Evolutionary conservation across 1,140 invertebrate species (phyloP).

Genomic region (Listronotus oregonensis): DNA sequence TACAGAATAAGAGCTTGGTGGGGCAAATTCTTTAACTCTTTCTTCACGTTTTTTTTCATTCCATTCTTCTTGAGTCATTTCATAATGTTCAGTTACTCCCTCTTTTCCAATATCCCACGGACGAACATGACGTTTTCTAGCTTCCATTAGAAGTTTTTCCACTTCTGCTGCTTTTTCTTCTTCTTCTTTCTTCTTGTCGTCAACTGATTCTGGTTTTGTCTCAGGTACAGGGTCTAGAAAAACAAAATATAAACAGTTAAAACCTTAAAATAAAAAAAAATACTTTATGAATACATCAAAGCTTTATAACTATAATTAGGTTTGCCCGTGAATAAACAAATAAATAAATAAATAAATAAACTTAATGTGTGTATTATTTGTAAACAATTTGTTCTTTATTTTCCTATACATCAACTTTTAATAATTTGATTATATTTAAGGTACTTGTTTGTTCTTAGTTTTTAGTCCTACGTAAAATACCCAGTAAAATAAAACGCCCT

Average conservation of each 20-base stretch:
- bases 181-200: slow-evolving; percentile 55
- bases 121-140: slow-evolving; percentile 62
- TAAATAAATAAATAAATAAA: too few relatives aligned
- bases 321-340: too few relatives aligned
- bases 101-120: slow-evolving; percentile 74
- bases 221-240: slow-evolving; percentile 58
- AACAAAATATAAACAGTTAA: too few relatives aligned
- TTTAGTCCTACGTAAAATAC: too few relatives aligned
- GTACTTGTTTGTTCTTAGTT: too few relatives aligned
- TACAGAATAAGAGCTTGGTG: slow-evolving; percentile 53
- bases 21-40: slow-evolving; percentile 72
- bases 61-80: slow-evolving; percentile 81
- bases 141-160: slow-evolving; percentile 42
- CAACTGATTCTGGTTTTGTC: slow-evolving; percentile 57
- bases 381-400: too few relatives aligned
- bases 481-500: too few relatives aligned
- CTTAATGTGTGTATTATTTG: too few relatives aligned
- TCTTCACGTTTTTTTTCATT: slow-evolving; percentile 72
- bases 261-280: too few relatives aligned
- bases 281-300: too few relatives aligned
- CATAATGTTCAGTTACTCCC: slow-evolving; percentile 60
- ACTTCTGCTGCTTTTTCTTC: slow-evolving; percentile 40
- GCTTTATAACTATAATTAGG: neutral
- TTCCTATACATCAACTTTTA: too few relatives aligned
- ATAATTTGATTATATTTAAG: too few relatives aligned